A percentile compares a stretch with the other conserved stretches of the same genome.
These are phyloP conservation scores for Desmodus rotundus DNA, from an alignment of 2,113 vertebrate genomes.

Conservation along the genomic window DNA sequence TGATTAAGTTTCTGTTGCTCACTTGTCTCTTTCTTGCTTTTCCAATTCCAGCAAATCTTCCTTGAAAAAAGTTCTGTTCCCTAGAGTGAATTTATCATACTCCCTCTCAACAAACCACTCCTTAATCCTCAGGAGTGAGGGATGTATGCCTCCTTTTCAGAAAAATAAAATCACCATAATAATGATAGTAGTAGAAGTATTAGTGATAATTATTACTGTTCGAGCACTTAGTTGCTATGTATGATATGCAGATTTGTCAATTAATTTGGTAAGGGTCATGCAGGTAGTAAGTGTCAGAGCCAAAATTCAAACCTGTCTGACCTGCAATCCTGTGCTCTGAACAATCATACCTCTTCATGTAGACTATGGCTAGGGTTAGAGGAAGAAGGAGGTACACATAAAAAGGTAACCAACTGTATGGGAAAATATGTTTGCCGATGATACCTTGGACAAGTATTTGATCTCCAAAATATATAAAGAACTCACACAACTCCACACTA, in stretches of 20 bases:
- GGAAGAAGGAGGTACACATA: not conserved
- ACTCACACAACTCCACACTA: too few species aligned
- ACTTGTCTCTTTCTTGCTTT: not conserved
- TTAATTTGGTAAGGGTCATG: not conserved
- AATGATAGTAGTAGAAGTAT: not conserved
- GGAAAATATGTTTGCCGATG: too few species aligned
- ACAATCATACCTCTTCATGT: not conserved
- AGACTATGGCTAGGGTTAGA: not conserved
- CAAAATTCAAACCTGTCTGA: not conserved
- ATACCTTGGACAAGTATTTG: too few species aligned
- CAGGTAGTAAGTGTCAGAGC: not conserved
- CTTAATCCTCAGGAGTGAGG: not conserved
- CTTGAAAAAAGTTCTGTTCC: not conserved
- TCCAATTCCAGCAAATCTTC: not conserved
- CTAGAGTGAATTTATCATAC: not conserved
- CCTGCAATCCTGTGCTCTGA: not conserved
- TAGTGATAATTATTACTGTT: not conserved
- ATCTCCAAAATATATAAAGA: too few species aligned
- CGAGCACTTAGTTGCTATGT: not conserved
- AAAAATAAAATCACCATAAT: not conserved
- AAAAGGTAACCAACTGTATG: not conserved
- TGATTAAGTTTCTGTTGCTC: not conserved
- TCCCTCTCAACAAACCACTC: not conserved
- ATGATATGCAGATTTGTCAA: not conserved
- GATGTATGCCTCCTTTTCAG: not conserved